Conservation (phyloP, 2,113 vertebrate genomes). For the Lipophrys pholis region DNA sequence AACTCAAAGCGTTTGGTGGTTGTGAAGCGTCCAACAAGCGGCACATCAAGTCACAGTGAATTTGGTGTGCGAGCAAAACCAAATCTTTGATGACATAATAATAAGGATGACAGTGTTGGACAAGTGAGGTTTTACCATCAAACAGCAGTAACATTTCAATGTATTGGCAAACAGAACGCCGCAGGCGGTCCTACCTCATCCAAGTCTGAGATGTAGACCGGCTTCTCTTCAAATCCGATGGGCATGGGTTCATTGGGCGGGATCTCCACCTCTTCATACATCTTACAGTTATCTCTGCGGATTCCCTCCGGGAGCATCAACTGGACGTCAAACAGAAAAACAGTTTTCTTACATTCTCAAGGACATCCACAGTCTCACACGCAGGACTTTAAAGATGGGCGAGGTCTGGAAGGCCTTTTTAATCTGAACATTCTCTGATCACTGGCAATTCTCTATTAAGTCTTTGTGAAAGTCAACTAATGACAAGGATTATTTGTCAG, state of each 20-base stretch:
- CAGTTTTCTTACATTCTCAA: too few relatives aligned
- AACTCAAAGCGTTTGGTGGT: too few relatives aligned
- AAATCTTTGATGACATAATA: too few relatives aligned
- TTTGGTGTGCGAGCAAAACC: too few relatives aligned
- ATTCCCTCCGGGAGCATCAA: conserved; percentile 94
- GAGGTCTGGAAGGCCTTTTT: too few relatives aligned
- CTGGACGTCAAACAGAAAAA: conserved; percentile 74
- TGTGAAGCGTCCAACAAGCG: too few relatives aligned
- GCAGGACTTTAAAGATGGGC: too few relatives aligned
- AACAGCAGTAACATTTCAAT: too few relatives aligned
- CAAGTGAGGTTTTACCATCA: too few relatives aligned
- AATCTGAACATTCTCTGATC: neutral
- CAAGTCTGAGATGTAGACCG: conserved; percentile 91
- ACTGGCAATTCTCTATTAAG: neutral
- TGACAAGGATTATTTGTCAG: neutral
- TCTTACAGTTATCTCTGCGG: conserved; percentile 92
- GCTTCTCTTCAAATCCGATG: conserved; percentile 92
- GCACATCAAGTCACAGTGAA: too few relatives aligned
- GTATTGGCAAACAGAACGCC: too few relatives aligned
- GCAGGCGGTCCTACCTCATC: conserved; percentile 89
- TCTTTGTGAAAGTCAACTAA: neutral
- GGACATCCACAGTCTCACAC: neutral
- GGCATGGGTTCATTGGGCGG: conserved; percentile 93
- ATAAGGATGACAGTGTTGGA: too few relatives aligned
- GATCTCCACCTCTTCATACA: conserved; percentile 96